phyloP scores from a whole-genome alignment of 2,113 vertebrate species.

The Crotalus helleri region DNA sequence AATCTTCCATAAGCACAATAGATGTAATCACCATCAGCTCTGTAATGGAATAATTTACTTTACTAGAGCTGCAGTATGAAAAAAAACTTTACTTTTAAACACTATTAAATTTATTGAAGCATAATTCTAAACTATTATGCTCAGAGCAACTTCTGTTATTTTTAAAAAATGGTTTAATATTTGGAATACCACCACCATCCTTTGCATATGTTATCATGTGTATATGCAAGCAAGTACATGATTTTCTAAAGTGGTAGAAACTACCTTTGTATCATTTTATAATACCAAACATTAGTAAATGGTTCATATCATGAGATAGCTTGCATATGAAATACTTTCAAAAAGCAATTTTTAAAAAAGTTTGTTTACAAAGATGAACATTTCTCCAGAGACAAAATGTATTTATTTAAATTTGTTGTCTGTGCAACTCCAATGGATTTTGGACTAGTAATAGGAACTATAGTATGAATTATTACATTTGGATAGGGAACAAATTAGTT shows the following conservation, averaged over 20 bases:
- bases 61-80: background rate
- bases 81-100: background rate
- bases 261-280: constrained; percentile 1
- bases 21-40: background rate
- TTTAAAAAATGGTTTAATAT: background rate
- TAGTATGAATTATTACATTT: background rate
- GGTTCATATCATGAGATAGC: constrained; percentile 11
- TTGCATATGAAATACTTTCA: constrained; percentile 1
- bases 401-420: background rate
- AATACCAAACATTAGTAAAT: constrained; percentile 17
- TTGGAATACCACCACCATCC: background rate
- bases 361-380: constrained; percentile 10
- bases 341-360: constrained; percentile 19
- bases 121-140: background rate
- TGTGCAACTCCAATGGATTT: background rate
- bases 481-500: background rate
- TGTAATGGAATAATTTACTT: background rate
- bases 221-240: background rate
- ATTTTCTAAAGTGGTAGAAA: constrained; percentile 1
- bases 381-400: background rate
- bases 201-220: background rate
- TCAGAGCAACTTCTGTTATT: background rate
- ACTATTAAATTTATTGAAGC: background rate
- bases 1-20: background rate
- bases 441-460: background rate